Evolutionary conservation across 2,113 vertebrate genomes (phyloP), one percentile per base, ranked within the genome.

Genomic region (Alethe castanea): DNA sequence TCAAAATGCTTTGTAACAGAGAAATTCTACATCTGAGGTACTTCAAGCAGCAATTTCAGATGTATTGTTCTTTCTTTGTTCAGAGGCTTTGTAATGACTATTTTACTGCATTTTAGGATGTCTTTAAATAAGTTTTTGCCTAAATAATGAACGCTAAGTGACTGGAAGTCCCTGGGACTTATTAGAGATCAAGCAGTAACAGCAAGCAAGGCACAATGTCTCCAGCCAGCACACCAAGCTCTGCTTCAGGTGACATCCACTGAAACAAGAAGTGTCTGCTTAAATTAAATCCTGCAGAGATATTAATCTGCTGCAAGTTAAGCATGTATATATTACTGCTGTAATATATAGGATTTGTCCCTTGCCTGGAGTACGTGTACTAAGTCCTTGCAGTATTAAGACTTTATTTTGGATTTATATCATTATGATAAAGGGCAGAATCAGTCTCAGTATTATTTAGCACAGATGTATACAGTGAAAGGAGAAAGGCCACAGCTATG

Each of bases 201-300:
- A 86, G 47, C 31, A 77, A 80, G 36, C 67, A 88, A 86, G 47
- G 62, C 38, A 88, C 45, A 65, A 6, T 11, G 29, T 61, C 80
- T 86, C 62, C 79, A 82, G 48, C 62, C 52, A 38, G 17, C 52
- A 53, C 62, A 92, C 54, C 74, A 72, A 86, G 59, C 67, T 90
- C 74, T 92, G 65, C 65, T 87, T 44, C 72, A 72, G 66, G 70
- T 93, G 78, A 87, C 85, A 88, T 82, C 78, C 57, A 19, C 2
- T 69, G 76, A 45, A 90, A 88, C 45, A 40, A 69, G 20, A 10
- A 19, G 59, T 66, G 76, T 77, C 88, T 86, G 79, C 74, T 93
- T 87, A 90, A 92, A 92, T 78, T 74, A 92, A 94, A 96, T 69
- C 78, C 85, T 82, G 74, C 90, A 90, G 57, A 87, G 44, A 67